Percentiles rank a stretch among this genome's conserved stretches.
Conservation (phyloP, 2,888 invertebrate genomes). For the Tridacna crocea region DNA sequence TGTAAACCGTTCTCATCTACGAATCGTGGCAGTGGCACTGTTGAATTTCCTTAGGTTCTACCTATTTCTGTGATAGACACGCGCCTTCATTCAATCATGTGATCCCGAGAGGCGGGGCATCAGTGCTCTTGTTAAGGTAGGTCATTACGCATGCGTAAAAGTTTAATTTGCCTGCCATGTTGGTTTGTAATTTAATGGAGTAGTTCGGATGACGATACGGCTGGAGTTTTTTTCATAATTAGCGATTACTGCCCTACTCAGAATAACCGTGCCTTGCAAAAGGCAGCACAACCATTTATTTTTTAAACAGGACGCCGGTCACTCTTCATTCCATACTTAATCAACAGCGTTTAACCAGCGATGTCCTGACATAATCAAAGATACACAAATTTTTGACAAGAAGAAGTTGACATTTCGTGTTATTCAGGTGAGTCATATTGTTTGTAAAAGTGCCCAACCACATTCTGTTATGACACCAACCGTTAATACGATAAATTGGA, state of each 20-base stretch:
- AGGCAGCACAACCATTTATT: too few species aligned
- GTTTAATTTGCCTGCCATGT: slow-evolving; percentile 57
- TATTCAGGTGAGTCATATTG: slow-evolving; percentile 45
- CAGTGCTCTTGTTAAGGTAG: slow-evolving; percentile 63
- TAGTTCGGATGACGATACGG: slow-evolving; percentile 7
- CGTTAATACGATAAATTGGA: too few species aligned
- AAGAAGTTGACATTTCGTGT: slow-evolving; percentile 46
- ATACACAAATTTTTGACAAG: slow-evolving; percentile 34
- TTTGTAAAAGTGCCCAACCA: too few species aligned
- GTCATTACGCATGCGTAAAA: slow-evolving; percentile 69
- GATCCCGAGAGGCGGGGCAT: slow-evolving; percentile 60
- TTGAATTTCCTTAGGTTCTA: too few species aligned
- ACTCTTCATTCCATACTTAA: not conserved
- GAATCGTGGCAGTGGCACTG: too few species aligned
- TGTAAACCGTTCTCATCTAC: too few species aligned
- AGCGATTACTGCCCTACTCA: not conserved
- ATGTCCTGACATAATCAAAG: slow-evolving; percentile 15
- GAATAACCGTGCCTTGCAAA: too few species aligned
- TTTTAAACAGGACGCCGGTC: too few species aligned
- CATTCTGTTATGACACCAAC: too few species aligned
- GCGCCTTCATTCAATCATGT: slow-evolving; percentile 7
- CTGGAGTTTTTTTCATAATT: not conserved
- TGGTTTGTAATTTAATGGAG: slow-evolving; percentile 33
- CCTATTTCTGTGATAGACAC: too few species aligned
- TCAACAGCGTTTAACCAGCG: not conserved